Evolutionary conservation across 2,113 vertebrate species (phyloP).

Genomic region (Stigmatopora argus): DNA sequence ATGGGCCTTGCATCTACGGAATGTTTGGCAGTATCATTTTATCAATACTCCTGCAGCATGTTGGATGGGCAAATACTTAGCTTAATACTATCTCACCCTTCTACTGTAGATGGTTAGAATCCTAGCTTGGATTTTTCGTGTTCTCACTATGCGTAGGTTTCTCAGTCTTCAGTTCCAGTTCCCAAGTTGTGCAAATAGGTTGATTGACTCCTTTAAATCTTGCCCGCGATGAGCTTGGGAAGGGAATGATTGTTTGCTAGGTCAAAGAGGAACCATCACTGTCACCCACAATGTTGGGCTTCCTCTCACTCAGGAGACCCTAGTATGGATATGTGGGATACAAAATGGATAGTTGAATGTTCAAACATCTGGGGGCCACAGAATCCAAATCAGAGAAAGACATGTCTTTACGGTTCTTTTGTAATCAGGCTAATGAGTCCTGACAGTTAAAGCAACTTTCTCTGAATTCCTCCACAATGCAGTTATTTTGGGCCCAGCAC

Average conservation of each 20-base stretch:
- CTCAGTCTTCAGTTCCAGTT: neutral
- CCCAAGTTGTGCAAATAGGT: neutral
- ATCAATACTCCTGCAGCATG: neutral
- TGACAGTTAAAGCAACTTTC: constrained; percentile 30
- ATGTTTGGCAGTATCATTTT: neutral
- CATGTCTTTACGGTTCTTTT: constrained; percentile 18
- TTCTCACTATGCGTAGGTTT: neutral
- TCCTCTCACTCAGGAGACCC: neutral
- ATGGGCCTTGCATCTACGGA: neutral
- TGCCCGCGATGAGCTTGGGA: neutral
- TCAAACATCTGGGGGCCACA: neutral
- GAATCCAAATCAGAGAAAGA: constrained; percentile 1
- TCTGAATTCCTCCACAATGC: constrained; percentile 10
- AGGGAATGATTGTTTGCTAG: neutral
- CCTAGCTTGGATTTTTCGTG: neutral
- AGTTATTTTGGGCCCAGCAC: constrained; percentile 24
- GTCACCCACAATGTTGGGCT: neutral
- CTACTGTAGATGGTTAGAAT: neutral
- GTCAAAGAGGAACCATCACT: neutral
- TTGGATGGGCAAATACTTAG: too few species aligned
- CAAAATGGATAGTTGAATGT: neutral
- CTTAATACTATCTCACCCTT: neutral
- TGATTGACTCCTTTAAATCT: neutral
- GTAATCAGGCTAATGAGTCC: constrained; percentile 26
- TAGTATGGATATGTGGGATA: neutral